Percentiles rank a stretch among this genome's conserved stretches.
These are phyloP conservation scores for Anabas testudineus DNA, from an alignment of 2,797 vertebrate genomes.

Conservation along the genomic window DNA sequence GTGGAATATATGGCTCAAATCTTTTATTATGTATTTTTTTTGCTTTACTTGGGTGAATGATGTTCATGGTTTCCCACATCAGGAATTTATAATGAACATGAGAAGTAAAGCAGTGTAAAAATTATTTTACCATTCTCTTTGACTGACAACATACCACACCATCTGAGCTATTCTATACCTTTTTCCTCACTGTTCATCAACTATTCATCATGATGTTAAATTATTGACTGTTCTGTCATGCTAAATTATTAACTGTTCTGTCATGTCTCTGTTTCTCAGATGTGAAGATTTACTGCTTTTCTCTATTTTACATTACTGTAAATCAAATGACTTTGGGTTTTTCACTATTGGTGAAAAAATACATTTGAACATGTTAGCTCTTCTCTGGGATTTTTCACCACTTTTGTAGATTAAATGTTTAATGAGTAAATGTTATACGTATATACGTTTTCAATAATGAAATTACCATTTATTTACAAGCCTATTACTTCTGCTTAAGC, in stretches of 20 bases:
- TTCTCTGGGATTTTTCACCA: neutral
- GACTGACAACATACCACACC: neutral
- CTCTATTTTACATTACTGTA: too few relatives aligned
- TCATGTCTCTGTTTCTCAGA: neutral
- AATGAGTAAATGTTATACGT: neutral
- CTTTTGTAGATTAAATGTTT: neutral
- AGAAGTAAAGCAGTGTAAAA: neutral
- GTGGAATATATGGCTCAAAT: neutral
- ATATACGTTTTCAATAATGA: too few relatives aligned
- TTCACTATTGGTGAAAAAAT: neutral
- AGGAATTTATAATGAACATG: neutral
- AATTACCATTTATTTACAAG: too few relatives aligned
- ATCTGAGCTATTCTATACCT: neutral
- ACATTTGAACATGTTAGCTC: neutral
- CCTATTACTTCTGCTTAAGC: neutral
- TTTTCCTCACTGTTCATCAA: neutral
- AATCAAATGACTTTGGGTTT: neutral
- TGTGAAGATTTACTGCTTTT: neutral
- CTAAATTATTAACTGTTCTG: constrained; percentile 11
- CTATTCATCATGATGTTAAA: neutral
- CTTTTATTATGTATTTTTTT: constrained; percentile 9
- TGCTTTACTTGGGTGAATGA: neutral
- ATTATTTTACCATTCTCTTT: constrained; percentile 1
- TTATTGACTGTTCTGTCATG: constrained; percentile 6
- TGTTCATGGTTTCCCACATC: neutral